Evolutionary conservation across 2,888 invertebrate species (phyloP), one percentile per base, ranked within the genome.

Genomic region (Drosophila cyrtoloma): DNA sequence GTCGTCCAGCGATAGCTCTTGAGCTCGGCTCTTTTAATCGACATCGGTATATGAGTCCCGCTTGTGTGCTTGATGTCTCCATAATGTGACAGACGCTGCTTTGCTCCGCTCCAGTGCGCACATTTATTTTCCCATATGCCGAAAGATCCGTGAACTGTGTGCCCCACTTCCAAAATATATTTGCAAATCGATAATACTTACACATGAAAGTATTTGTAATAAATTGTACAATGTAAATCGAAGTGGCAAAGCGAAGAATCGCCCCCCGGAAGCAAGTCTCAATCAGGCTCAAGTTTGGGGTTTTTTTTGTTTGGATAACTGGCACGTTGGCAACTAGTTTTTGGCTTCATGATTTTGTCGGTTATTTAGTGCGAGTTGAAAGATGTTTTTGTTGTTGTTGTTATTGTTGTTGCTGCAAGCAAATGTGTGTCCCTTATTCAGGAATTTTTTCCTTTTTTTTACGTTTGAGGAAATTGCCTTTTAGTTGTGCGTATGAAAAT

Each of bases 1-100:
- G 61, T 55, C 30, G 69, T 55, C 70, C 53, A 59, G 75, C 51
- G 12, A 26, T 50, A 26, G 28, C 7, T n/a, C 10, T 30, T 30
- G 59, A 59, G 42, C 6, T 50, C n/a, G 12, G 33, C 44, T 58
- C 56, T 71, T 83, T 88, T 86, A 89, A 86, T 89, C 79, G 87
- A 39, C 56, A 22, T 66, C 37, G 32, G 35, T 77, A 75, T 75
- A 84, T 71, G 88, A 80, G 86, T 89, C 90, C 86, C 88, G 73
- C 50, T 78, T 82, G 88, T 81, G 88, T 84, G 79, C 88, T 87
- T 82, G 82, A 82, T 84, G 84, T 86, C 84, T 82, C 79, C 71
- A 81, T 89, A 86, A 86, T 86, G 86, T 86, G 86, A 86, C 86
- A 81, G 79, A 63, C 71, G 81, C 70, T 75, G 57, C 75, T 69